These are phyloP conservation scores for Diarsia rubi DNA, from an alignment of 2,888 invertebrate genomes.

Conservation along the genomic window DNA sequence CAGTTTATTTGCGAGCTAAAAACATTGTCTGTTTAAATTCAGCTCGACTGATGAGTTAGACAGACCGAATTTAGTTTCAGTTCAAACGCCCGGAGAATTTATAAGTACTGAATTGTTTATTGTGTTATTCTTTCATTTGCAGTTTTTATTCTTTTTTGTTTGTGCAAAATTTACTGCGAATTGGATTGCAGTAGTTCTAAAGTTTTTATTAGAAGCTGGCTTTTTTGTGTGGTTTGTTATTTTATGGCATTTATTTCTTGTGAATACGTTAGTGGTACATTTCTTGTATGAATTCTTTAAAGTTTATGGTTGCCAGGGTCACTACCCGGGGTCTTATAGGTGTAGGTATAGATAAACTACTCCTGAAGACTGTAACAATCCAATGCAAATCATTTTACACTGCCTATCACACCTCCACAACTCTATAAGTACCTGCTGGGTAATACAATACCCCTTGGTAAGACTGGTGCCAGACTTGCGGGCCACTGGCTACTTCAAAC, in stretches of 20 bases:
- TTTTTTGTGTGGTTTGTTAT: not conserved
- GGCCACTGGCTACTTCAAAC: too few species aligned
- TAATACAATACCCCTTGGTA: too few species aligned
- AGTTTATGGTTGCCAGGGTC: not conserved
- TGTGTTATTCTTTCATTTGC: constrained; percentile 19
- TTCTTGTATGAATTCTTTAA: not conserved
- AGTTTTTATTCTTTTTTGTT: not conserved
- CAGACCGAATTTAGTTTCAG: constrained; percentile 21
- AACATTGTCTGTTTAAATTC: constrained; percentile 36
- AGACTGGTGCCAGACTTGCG: too few species aligned
- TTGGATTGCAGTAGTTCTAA: constrained; percentile 1
- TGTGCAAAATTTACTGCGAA: not conserved
- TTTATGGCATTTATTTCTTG: not conserved
- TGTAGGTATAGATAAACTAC: not conserved
- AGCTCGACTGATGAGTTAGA: constrained; percentile 17
- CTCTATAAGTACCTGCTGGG: too few species aligned
- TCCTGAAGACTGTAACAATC: not conserved
- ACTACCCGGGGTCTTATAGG: not conserved
- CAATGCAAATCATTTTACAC: too few species aligned
- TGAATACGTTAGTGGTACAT: not conserved
- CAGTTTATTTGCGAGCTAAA: constrained; percentile 29
- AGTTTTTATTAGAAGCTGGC: not conserved
- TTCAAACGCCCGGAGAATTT: constrained; percentile 18
- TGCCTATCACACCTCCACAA: too few species aligned
- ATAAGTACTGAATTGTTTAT: not conserved